These are phyloP conservation scores for Actinia equina DNA, from an alignment of 64 coral and sea anemone genomes.

Conservation along the genomic window DNA sequence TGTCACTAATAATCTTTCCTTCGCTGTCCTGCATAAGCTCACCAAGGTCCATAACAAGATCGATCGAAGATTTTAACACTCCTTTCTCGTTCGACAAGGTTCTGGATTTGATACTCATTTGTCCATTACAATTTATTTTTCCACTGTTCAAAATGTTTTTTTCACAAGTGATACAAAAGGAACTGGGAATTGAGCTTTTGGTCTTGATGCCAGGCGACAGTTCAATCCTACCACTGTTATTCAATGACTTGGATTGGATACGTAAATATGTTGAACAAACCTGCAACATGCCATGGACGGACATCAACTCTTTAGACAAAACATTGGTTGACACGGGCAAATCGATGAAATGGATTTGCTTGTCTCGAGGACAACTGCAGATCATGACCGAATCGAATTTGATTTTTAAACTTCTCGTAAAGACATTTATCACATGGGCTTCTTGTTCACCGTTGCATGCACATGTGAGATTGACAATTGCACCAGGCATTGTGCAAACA, in stretches of 20 bases:
- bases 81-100: slow-evolving; percentile 36
- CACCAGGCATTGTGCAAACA: slow-evolving; percentile 31
- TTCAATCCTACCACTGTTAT: slow-evolving; percentile 39
- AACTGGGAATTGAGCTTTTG: not conserved
- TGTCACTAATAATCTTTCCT: not conserved
- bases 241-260: slow-evolving; percentile 30
- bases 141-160: slow-evolving; percentile 24
- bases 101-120: slow-evolving; percentile 19
- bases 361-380: not conserved
- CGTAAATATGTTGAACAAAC: slow-evolving; percentile 5
- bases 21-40: slow-evolving; percentile 27
- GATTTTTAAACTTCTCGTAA: slow-evolving; percentile 39
- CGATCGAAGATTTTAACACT: slow-evolving; percentile 16
- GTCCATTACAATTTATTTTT: slow-evolving; percentile 25
- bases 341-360: not conserved
- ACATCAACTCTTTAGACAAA: slow-evolving; percentile 1
- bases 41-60: slow-evolving; percentile 22
- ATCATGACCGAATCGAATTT: slow-evolving; percentile 7
- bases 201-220: not conserved
- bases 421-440: not conserved
- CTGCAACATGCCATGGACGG: slow-evolving; percentile 30
- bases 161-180: slow-evolving; percentile 12
- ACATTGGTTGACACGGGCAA: slow-evolving; percentile 4
- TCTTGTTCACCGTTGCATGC: not conserved
- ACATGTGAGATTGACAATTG: slow-evolving; percentile 34